Conservation (phyloP, 2,797 vertebrate genomes). For the Diplodus puntazzo region DNA sequence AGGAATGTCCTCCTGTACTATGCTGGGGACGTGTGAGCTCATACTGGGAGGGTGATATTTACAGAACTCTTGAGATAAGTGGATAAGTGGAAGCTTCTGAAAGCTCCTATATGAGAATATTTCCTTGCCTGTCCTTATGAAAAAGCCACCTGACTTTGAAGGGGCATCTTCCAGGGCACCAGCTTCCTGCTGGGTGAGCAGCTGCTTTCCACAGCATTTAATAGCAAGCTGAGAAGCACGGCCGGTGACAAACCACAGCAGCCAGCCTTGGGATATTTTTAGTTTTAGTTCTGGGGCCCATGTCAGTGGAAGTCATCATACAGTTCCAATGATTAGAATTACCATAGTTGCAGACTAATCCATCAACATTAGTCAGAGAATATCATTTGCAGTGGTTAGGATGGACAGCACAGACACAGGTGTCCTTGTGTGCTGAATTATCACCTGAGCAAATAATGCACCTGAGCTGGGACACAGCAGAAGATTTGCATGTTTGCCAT, state of each 20-base stretch:
- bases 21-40: constrained; percentile 49
- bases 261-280: constrained; percentile 77
- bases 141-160: constrained; percentile 72
- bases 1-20: constrained; percentile 39
- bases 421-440: constrained; percentile 76
- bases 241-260: constrained; percentile 67
- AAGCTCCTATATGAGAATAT: constrained; percentile 72
- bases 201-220: constrained; percentile 80
- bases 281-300: constrained; percentile 65
- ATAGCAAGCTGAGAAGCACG: constrained; percentile 62
- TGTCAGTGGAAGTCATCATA: constrained; percentile 69
- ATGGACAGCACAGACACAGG: constrained; percentile 60
- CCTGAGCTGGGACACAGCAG: constrained; percentile 70
- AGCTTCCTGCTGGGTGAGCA: constrained; percentile 77
- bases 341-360: constrained; percentile 76
- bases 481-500: constrained; percentile 82
- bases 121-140: constrained; percentile 44
- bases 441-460: constrained; percentile 78
- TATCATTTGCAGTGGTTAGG: constrained; percentile 71
- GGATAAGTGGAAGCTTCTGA: constrained; percentile 77
- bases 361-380: constrained; percentile 76
- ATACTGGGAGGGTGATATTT: constrained; percentile 70
- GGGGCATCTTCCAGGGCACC: constrained; percentile 64
- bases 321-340: constrained; percentile 69
- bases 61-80: constrained; percentile 77